Percentiles rank a stretch among this genome's conserved stretches.
phyloP scores from a whole-genome alignment of 2,797 vertebrate genomes.

The Taenioides sp. region DNA sequence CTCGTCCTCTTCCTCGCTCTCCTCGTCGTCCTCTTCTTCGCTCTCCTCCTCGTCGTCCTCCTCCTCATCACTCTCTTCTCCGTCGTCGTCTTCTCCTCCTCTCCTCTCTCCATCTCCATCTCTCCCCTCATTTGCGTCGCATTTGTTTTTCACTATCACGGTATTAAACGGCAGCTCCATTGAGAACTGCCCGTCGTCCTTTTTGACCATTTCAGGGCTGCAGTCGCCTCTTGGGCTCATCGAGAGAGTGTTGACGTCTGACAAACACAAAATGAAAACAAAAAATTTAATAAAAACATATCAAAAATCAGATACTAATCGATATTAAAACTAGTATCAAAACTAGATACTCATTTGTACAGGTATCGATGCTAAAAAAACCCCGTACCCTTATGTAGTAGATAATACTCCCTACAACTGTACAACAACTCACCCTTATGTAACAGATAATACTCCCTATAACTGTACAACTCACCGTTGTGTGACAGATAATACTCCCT shows the following conservation, averaged over 20 bases:
- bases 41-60: background rate
- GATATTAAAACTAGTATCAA: no score
- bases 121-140: background rate
- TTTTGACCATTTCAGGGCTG: background rate
- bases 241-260: background rate
- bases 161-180: background rate
- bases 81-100: background rate
- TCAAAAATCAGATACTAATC: no score
- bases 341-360: no score
- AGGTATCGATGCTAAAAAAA: no score
- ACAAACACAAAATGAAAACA: background rate
- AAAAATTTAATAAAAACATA: no score
- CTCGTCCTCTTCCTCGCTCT: background rate
- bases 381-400: no score
- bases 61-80: background rate
- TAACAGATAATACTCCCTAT: no score
- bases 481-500: no score
- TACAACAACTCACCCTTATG: no score
- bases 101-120: background rate
- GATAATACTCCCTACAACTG: no score
- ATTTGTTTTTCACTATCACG: background rate
- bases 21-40: background rate
- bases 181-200: background rate
- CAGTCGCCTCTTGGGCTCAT: background rate
- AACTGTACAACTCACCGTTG: no score